Percentiles rank a stretch among this genome's conserved stretches.
phyloP scores from a whole-genome alignment of 2,113 vertebrate species.

The Galemys pyrenaicus region DNA sequence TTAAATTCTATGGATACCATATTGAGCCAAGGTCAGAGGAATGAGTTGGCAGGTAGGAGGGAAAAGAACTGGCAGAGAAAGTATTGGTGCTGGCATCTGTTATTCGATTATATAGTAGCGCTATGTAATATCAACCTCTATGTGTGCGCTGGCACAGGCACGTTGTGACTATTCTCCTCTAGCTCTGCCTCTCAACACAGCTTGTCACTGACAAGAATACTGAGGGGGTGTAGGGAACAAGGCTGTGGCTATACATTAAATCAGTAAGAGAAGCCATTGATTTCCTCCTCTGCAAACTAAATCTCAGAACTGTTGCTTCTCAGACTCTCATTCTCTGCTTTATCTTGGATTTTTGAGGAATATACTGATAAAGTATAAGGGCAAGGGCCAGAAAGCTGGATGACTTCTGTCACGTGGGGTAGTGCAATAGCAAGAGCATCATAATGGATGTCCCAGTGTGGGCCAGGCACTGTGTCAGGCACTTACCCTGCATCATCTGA shows the following conservation, averaged over 20 bases:
- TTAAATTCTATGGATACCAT: background rate
- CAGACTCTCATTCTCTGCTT: background rate
- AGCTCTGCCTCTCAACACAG: background rate
- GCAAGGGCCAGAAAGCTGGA: background rate
- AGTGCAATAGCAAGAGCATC: background rate
- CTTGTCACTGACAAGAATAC: background rate
- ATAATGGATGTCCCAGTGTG: accelerated
- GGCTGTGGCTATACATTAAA: too few species aligned
- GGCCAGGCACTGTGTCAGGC: accelerated
- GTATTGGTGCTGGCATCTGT: background rate
- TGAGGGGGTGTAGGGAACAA: background rate
- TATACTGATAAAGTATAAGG: background rate
- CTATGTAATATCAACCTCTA: background rate
- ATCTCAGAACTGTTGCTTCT: background rate
- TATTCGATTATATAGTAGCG: background rate
- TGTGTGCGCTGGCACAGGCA: background rate
- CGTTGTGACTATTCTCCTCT: background rate
- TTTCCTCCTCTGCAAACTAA: background rate
- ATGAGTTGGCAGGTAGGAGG: background rate
- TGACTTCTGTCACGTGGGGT: background rate
- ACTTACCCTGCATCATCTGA: background rate
- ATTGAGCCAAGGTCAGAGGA: background rate
- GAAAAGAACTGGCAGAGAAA: background rate
- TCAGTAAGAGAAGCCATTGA: background rate
- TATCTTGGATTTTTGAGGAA: background rate